Evolutionary conservation across 1,140 invertebrate species (phyloP), one percentile per base, ranked within the genome.

Genomic region (Acromyrmex echinatior): DNA sequence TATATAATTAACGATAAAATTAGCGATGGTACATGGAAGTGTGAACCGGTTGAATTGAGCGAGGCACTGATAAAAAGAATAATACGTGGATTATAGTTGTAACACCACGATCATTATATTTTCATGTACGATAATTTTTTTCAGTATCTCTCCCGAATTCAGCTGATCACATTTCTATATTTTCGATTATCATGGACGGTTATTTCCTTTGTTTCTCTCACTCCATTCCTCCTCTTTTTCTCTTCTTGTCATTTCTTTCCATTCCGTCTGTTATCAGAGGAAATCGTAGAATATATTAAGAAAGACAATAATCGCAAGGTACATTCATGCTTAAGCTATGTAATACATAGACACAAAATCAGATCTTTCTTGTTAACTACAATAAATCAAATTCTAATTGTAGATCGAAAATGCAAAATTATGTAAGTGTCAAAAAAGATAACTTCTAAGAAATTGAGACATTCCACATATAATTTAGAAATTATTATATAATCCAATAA

Each of bases 151-250:
- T 14, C 25, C 28, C 39, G 18, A 66, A 31, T 73, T 60, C 53
- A 77, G 3, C 60, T 45, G 77, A 7, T 16, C 62, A 53, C 25
- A 12, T 79, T 53, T 31, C 60, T 66, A 51, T 16, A 28, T 70
- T 73, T 87, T 58, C 70, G 65, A 63, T 87, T 89, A 62, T 56
- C 85, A 76, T 88, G 88, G 85, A 90, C 85, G 89, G 89, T 66
- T 89, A 80, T 63, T 77, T 77, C 45, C 68, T 85, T 39, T 25
- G 35, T 56, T 58, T 71, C 66, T 71, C 35, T 53, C 51, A 70
- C 16, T 49, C 60, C 25, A 5, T 25, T 31, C 45, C 18, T 51
- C 18, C 76, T 49, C 35, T 63, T 28, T 63, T 7, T 56, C 14
- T 39, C 9, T 39, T 49, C 31, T 81, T 28, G 0, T 71, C 21